Base-by-base conservation (phyloP, 1,140 invertebrate species). In the Brachionus sp. region DNA sequence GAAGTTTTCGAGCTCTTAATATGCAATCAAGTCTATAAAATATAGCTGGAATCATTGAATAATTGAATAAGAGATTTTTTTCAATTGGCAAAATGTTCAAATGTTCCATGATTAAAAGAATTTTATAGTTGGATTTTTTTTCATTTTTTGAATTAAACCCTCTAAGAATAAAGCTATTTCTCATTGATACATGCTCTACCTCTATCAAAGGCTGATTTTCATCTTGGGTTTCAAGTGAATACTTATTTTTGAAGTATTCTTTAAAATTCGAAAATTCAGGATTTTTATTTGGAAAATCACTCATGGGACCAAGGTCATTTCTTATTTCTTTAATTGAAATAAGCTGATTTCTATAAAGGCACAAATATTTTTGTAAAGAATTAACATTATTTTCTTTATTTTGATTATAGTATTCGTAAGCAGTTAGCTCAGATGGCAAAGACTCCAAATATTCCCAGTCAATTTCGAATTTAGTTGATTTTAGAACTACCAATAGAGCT, bases 1-100 rank as follows among this genome's bases (percentile, higher is more conserved):
- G 50, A 25, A 80, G 29, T 62, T 66, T 80, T 12, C 12, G 50
- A 19, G 50, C 46, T 62, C 19, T 80, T n/a, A 80, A 25, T 3
- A 80, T n/a, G 7, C 25, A 80, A 42, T 64, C 12, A 13, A 62
- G n/a, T 66, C 77, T 57, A 39, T 80, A 80, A 66, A 80, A 80
- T 5, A 80, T 37, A 35, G 50, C 37, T 9, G 77, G 77, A 39
- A 80, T 25, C 77, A 80, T 62, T 16, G 50, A 35, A 66, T 39
- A 29, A 13, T 35, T 57, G 35, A 62, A 57, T 3, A 66, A 3
- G 3, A 37, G 33, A 2, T 19, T 16, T 25, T 25, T 12, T 35
- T 16, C 4, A 5, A 80, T 23, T 19, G 77, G 37, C 25, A 80
- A 19, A 62, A 29, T 42, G 19, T 23, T 39, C 10, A 80, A 33